These are phyloP conservation scores for Ennomos erosarius DNA, from an alignment of 2,888 invertebrate genomes.

Conservation along the genomic window DNA sequence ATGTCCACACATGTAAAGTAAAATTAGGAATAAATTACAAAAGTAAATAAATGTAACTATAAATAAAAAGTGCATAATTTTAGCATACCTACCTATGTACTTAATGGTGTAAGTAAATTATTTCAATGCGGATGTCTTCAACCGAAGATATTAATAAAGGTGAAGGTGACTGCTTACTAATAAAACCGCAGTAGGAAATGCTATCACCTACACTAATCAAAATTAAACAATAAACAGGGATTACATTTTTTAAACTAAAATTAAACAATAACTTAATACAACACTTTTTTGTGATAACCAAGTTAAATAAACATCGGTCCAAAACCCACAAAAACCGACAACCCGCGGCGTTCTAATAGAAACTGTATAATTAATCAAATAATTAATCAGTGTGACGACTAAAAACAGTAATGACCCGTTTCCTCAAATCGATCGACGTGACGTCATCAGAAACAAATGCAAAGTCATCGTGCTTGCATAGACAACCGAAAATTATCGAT, in stretches of 20 bases:
- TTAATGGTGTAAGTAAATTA: too few relatives aligned
- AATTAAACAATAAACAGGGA: background rate
- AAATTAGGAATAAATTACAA: too few relatives aligned
- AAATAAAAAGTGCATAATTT: too few relatives aligned
- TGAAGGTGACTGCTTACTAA: too few relatives aligned
- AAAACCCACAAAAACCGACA: constrained; percentile 59
- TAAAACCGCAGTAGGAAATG: too few relatives aligned
- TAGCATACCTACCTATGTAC: too few relatives aligned
- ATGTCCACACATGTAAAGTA: too few relatives aligned
- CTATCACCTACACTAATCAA: too few relatives aligned
- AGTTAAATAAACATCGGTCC: constrained; percentile 48
- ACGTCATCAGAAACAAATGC: constrained; percentile 80
- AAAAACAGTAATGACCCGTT: constrained; percentile 84
- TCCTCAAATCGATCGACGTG: constrained; percentile 80
- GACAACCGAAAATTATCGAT: constrained; percentile 60
- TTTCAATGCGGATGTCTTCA: too few relatives aligned
- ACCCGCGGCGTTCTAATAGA: constrained; percentile 72
- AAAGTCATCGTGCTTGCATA: constrained; percentile 70
- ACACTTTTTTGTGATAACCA: constrained; percentile 32
- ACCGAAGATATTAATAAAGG: too few relatives aligned
- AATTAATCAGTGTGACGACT: constrained; percentile 85
- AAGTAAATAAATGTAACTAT: too few relatives aligned
- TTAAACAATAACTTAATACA: constrained; percentile 15
- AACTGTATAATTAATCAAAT: constrained; percentile 83
- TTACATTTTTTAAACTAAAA: constrained; percentile 12